Base-by-base conservation (phyloP, 2,797 vertebrate genomes). In the Fringilla coelebs region DNA sequence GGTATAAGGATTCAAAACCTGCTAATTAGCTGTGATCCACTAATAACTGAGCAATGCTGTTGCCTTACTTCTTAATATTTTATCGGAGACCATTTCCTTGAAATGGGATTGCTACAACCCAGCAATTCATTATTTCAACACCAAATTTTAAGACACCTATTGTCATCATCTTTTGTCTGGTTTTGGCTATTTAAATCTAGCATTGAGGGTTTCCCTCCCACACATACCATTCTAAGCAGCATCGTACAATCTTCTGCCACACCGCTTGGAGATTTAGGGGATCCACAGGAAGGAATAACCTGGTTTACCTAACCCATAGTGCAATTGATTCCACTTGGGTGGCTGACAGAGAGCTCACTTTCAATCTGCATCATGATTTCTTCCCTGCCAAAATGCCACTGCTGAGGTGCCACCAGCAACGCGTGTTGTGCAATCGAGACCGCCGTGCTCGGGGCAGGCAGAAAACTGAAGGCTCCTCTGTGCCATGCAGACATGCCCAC, bases 351-450 rank as follows among this genome's bases (percentile, higher is more conserved):
- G 28, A 43, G 11, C 52, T 92, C 62, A 6, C 41, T 79, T 91
- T 74, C 67, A 67, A 55, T 85, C 73, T 54, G 74, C 72, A 49
- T 75, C 70, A 71, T 0, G 8, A 87, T 76, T 93, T 70, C 71
- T 62, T 86, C 66, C 80, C 71, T 87, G 85, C 55, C 85, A 93
- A 91, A 96, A 81, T 26, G 89, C 62, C 76, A 84, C 62, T 49
- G 52, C 67, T 63, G 52, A 88, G 66, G 72, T 93, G 92, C 88
- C 84, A 95, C 79, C 86, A 93, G 72, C 80, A 71, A 41, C 0
- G 46, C 2, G 1, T 19, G 67, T 86, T 88, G 80, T 83, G 75
- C 22, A 96, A 91, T 2, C 6, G 49, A 76, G 87, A 88, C 88
- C 94, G 90, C 78, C 76, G 0, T 73, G 81, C 80, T 85, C 0